These are phyloP conservation scores for Ectropis crepuscularia DNA, from an alignment of 2,888 invertebrate genomes.

Conservation along the genomic window DNA sequence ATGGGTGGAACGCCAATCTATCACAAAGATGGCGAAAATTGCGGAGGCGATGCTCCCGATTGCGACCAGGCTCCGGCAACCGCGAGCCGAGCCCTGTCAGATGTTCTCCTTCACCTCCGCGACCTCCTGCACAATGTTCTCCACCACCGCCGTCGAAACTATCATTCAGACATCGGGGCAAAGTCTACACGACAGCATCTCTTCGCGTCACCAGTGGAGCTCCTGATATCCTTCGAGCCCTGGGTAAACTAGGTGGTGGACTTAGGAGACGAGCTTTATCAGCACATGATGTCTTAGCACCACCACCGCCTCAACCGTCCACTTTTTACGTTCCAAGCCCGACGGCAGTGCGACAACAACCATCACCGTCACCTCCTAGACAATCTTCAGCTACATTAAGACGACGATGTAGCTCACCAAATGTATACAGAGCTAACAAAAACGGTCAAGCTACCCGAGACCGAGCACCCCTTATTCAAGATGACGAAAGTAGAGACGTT, in stretches of 20 bases:
- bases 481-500: constrained; percentile 74
- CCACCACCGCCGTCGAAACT: constrained; percentile 78
- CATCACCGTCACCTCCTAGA: constrained; percentile 71
- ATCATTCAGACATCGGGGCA: constrained; percentile 79
- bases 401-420: constrained; percentile 77
- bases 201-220: constrained; percentile 84
- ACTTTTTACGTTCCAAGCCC: constrained; percentile 90
- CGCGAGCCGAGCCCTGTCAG: constrained; percentile 83
- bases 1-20: constrained; percentile 90
- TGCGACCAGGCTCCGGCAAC: constrained; percentile 86
- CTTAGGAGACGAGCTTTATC: constrained; percentile 87
- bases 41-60: constrained; percentile 88
- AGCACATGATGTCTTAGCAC: constrained; percentile 88
- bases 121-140: constrained; percentile 78
- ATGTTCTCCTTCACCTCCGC: constrained; percentile 83
- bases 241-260: constrained; percentile 89
- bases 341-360: constrained; percentile 74
- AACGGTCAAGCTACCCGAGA: constrained; percentile 54
- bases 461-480: constrained; percentile 67
- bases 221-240: constrained; percentile 87
- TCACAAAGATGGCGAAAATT: constrained; percentile 91
- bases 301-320: constrained; percentile 83
- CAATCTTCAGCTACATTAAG: constrained; percentile 66
- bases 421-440: constrained; percentile 71
- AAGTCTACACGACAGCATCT: constrained; percentile 81